Conservation (phyloP, 2,113 vertebrate species). For the Forbesichthys papilliferus region DNA sequence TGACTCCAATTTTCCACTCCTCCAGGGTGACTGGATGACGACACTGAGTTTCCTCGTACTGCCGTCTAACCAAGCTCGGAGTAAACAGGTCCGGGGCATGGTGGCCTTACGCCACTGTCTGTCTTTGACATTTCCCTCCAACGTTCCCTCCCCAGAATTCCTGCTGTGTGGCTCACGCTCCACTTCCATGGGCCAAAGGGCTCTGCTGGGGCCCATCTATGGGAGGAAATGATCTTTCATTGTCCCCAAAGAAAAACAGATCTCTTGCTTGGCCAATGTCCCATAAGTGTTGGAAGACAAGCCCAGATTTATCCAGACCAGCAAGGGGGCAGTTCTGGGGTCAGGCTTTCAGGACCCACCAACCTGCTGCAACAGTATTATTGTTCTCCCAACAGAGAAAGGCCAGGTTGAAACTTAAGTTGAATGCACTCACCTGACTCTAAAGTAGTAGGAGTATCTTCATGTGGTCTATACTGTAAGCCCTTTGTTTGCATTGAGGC, state of each 20-base stretch:
- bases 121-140: constrained; percentile 77
- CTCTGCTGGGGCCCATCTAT: constrained; percentile 59
- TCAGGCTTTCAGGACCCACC: constrained; percentile 19
- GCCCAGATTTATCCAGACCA: constrained; percentile 31
- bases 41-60: constrained; percentile 43
- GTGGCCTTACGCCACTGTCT: constrained; percentile 61
- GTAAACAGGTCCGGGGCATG: constrained; percentile 63
- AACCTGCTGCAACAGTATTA: constrained; percentile 11
- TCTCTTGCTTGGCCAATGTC: constrained; percentile 57
- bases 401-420: constrained; percentile 27
- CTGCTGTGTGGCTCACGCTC: constrained; percentile 66
- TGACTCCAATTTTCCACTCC: constrained; percentile 28
- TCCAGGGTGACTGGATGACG: constrained; percentile 24
- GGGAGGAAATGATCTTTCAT: constrained; percentile 81
- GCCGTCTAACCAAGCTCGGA: constrained; percentile 56
- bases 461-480: constrained; percentile 5
- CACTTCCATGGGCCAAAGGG: constrained; percentile 51
- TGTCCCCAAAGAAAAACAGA: constrained; percentile 62
- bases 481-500: constrained; percentile 21
- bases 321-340: constrained; percentile 35
- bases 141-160: constrained; percentile 65
- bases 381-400: constrained; percentile 16
- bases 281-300: constrained; percentile 23
- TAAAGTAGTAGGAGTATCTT: constrained; percentile 36
- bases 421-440: constrained; percentile 28